Base-by-base conservation (phyloP, 2,888 invertebrate genomes). In the Eupeodes latifasciatus region DNA sequence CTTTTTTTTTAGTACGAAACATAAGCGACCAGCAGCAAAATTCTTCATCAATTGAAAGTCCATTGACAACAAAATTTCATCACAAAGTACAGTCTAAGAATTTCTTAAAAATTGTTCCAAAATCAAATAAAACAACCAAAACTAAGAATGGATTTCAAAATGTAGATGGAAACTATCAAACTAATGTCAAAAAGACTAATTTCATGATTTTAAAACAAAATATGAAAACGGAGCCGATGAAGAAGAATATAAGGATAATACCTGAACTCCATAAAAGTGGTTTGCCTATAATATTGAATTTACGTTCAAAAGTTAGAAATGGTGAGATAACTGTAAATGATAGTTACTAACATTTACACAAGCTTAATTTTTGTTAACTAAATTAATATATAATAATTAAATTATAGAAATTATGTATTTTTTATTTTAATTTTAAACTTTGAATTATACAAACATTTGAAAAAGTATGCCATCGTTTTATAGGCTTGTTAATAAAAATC, bases 401-500 rank as follows among this genome's bases (percentile, higher is more conserved):
- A 27, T 3, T 27, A 27, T 27, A 27, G 27, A 27, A 27, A 27
- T 40, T 40, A 40, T 40, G 9, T 5, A 40, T 40, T 40, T 40
- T 40, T 40, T 9, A 9, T 40, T 40, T 40, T 40, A 6, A 12
- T 11, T 57, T 57, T 5, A 55, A 55, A 19, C 19, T 55, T 19
- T 51, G 7, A 2, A 51, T 51, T 51, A 1, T 5, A 34, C 14
- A 6, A 16, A 57, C 12, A 44, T 16, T 64, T 44, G 6, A 44
- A 27, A 14, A 49, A 27, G 66, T 16, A 57, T 61, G 40, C 40
- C 6, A 16, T 6, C 5, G 4, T 40, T 40, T 16, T 16, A 62
- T 40, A 5, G 5, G 47, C 34, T 47, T 57, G 36, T 57, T 55
- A 64, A 67, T 78, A 74, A 78, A 40, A 78, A 72, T 83, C 74